Conservation (phyloP, 2,888 invertebrate species). For the Imbricaverruca yamaguchii region DNA sequence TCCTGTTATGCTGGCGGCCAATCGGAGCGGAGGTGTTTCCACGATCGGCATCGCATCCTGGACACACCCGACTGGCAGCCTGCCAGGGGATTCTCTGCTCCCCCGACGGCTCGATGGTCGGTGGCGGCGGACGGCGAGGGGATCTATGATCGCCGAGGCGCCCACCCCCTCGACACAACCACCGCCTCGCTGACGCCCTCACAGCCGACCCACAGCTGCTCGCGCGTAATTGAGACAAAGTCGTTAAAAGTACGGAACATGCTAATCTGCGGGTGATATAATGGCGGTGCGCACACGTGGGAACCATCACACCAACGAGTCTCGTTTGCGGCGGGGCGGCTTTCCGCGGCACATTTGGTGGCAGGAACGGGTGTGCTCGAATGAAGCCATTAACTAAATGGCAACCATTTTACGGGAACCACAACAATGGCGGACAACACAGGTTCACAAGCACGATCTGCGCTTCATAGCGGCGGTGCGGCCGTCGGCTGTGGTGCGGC, state of each 20-base stretch:
- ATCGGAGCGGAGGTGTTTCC: too few species aligned
- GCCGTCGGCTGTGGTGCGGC: too few species aligned
- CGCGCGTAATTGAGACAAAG: conserved; percentile 1
- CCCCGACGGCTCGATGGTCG: too few species aligned
- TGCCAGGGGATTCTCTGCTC: too few species aligned
- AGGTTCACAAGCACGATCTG: too few species aligned
- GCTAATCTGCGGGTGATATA: neutral
- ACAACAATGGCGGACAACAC: neutral
- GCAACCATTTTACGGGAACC: neutral
- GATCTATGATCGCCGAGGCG: neutral
- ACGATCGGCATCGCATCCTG: too few species aligned
- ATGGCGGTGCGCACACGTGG: neutral
- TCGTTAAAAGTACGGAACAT: neutral
- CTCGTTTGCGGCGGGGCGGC: neutral
- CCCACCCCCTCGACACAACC: neutral
- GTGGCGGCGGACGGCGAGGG: too few species aligned
- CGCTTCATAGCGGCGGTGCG: too few species aligned
- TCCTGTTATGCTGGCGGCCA: too few species aligned
- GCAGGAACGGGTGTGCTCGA: neutral
- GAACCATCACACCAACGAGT: neutral
- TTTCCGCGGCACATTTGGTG: neutral
- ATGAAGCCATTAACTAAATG: neutral
- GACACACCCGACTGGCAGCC: too few species aligned
- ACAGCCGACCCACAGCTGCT: neutral
- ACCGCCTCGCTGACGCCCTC: too few species aligned